A percentile compares a stretch with the other conserved stretches of the same genome.
Conservation (phyloP, 1,140 invertebrate species). For the Parasteatoda tepidariorum region DNA sequence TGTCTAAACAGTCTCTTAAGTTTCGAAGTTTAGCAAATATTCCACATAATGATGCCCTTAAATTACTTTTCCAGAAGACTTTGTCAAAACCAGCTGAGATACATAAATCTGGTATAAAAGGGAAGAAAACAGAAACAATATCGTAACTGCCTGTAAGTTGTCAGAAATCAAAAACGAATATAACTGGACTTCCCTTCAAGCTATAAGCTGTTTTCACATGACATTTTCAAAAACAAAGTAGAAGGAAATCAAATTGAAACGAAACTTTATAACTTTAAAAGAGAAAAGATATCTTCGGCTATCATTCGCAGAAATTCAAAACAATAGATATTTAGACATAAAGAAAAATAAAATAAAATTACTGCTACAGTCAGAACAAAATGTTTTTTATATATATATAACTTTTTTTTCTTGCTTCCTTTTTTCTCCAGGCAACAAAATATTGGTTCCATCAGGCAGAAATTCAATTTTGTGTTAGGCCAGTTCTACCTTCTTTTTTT, state of each 20-base stretch:
- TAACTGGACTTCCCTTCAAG: too few species aligned
- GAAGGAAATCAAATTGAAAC: background rate
- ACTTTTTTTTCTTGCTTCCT: background rate
- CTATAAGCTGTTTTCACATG: too few species aligned
- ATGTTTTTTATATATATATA: background rate
- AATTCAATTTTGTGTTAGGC: conserved; percentile 55
- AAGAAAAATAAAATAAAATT: background rate
- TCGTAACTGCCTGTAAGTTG: too few species aligned
- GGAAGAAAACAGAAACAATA: too few species aligned
- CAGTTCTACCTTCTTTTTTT: conserved; percentile 36
- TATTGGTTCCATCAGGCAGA: conserved; percentile 54
- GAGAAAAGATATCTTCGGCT: conserved; percentile 36
- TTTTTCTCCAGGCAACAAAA: conserved; percentile 31
- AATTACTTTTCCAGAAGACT: too few species aligned
- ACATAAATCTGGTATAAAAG: too few species aligned
- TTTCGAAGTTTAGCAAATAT: too few species aligned
- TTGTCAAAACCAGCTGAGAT: too few species aligned
- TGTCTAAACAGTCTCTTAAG: too few species aligned
- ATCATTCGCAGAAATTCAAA: conserved; percentile 44
- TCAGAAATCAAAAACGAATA: too few species aligned
- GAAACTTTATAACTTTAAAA: background rate
- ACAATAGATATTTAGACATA: conserved; percentile 43
- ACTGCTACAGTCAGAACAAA: conserved; percentile 23
- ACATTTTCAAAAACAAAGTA: background rate
- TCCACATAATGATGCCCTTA: too few species aligned